These are phyloP conservation scores for Cyprinella venusta DNA, from an alignment of 2,797 vertebrate genomes.

Conservation along the genomic window DNA sequence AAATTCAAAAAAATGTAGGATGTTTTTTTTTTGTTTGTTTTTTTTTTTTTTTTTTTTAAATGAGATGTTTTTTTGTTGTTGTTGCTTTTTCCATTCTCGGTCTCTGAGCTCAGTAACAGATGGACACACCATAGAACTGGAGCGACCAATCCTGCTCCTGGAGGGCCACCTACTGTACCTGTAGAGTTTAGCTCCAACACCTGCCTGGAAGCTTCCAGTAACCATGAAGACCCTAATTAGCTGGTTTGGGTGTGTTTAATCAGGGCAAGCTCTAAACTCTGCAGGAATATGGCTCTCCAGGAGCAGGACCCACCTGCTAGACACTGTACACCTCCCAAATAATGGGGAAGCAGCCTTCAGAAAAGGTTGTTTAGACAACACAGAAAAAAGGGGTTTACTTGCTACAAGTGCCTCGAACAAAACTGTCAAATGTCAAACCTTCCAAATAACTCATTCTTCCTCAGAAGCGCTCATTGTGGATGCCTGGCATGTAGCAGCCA, in stretches of 20 bases:
- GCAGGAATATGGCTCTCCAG: slow-evolving; percentile 4
- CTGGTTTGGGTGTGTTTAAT: slow-evolving; percentile 23
- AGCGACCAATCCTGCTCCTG: neutral
- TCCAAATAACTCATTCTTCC: neutral
- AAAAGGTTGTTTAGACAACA: slow-evolving; percentile 16
- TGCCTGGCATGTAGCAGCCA: neutral
- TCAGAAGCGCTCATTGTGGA: slow-evolving; percentile 3
- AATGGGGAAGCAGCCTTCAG: neutral
- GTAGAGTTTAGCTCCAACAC: slow-evolving; percentile 24
- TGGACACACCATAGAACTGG: slow-evolving; percentile 31
- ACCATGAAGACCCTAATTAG: slow-evolving; percentile 22
- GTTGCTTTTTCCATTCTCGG: neutral
- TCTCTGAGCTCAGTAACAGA: slow-evolving; percentile 15
- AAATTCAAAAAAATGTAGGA: no score
- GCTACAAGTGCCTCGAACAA: neutral
- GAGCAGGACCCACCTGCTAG: neutral
- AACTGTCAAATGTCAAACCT: slow-evolving; percentile 28
- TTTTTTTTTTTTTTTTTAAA: no score
- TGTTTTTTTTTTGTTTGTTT: no score
- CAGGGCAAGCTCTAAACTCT: slow-evolving; percentile 4
- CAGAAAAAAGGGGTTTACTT: neutral
- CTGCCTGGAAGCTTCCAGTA: slow-evolving; percentile 25
- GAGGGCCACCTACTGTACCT: slow-evolving; percentile 29
- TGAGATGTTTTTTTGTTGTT: neutral
- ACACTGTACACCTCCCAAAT: neutral